phyloP scores from a whole-genome alignment of 2,888 invertebrate genomes.

The Tetragnatha montana region DNA sequence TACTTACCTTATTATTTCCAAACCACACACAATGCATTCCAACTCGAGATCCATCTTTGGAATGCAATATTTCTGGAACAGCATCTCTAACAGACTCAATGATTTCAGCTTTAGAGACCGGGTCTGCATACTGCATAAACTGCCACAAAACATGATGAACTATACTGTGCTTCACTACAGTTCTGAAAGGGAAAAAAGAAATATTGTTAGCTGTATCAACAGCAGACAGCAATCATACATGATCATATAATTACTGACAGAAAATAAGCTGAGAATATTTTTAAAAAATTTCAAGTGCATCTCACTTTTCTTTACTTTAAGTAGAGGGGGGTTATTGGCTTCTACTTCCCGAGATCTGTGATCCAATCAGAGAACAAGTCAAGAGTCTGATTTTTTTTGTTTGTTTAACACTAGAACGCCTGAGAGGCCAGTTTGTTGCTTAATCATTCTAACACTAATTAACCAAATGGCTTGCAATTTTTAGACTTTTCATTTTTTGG shows the following conservation, averaged over 20 bases:
- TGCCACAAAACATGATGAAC: constrained; percentile 89
- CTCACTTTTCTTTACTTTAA: too few relatives aligned
- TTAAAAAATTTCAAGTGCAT: not conserved
- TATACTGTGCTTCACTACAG: constrained; percentile 79
- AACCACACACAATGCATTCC: constrained; percentile 92
- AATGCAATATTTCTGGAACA: constrained; percentile 83
- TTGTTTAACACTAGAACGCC: too few relatives aligned
- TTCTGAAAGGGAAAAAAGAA: constrained; percentile 74
- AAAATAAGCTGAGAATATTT: not conserved
- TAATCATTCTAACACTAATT: too few relatives aligned
- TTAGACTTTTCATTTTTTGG: too few relatives aligned
- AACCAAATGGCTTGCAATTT: too few relatives aligned
- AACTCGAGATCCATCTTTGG: constrained; percentile 87
- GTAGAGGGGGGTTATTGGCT: too few relatives aligned
- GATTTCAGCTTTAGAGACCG: constrained; percentile 79
- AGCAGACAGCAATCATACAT: not conserved
- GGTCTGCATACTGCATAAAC: constrained; percentile 81
- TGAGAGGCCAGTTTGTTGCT: too few relatives aligned
- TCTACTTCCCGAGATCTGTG: too few relatives aligned
- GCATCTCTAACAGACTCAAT: constrained; percentile 84
- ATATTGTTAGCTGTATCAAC: not conserved
- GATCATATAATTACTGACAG: not conserved
- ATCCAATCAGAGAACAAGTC: too few relatives aligned
- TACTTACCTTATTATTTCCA: constrained; percentile 80
- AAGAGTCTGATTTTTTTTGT: too few relatives aligned